Conservation (phyloP, 2,797 vertebrate genomes). For the Sebastes paucispinis region DNA sequence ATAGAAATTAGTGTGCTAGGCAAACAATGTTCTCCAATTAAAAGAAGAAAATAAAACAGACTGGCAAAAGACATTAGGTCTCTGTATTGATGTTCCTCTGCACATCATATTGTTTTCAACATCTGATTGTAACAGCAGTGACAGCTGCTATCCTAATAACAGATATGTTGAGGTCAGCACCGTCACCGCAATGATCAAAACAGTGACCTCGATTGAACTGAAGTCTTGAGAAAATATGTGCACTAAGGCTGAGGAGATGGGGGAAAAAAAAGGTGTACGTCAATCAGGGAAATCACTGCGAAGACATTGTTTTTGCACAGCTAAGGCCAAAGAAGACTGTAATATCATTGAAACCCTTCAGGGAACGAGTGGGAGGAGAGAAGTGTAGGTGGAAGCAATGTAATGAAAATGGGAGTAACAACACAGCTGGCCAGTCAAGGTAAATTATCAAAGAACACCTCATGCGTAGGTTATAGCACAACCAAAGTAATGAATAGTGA, state of each 20-base stretch:
- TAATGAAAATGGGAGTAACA: constrained; percentile 77
- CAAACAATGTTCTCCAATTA: neutral
- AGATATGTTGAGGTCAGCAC: constrained; percentile 6
- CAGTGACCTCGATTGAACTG: constrained; percentile 28
- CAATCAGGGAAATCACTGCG: constrained; percentile 26
- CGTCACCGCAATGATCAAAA: constrained; percentile 16
- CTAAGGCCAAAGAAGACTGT: constrained; percentile 42
- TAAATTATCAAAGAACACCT: constrained; percentile 66
- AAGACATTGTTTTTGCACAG: constrained; percentile 37
- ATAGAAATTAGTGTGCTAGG: neutral
- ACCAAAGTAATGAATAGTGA: constrained; percentile 51
- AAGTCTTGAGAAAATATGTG: constrained; percentile 18
- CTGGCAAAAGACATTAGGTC: neutral
- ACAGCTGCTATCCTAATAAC: constrained; percentile 3
- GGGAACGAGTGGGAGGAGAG: constrained; percentile 50
- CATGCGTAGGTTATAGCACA: constrained; percentile 49
- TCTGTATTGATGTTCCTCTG: neutral
- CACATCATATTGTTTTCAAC: neutral
- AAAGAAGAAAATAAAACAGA: neutral
- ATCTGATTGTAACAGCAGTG: neutral
- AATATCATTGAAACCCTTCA: constrained; percentile 56
- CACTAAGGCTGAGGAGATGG: neutral
- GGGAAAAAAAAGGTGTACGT: neutral
- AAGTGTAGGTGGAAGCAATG: constrained; percentile 53
- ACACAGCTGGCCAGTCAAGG: constrained; percentile 66